Conservation (phyloP, 1,140 invertebrate genomes). For the Drosophila cardini region DNA sequence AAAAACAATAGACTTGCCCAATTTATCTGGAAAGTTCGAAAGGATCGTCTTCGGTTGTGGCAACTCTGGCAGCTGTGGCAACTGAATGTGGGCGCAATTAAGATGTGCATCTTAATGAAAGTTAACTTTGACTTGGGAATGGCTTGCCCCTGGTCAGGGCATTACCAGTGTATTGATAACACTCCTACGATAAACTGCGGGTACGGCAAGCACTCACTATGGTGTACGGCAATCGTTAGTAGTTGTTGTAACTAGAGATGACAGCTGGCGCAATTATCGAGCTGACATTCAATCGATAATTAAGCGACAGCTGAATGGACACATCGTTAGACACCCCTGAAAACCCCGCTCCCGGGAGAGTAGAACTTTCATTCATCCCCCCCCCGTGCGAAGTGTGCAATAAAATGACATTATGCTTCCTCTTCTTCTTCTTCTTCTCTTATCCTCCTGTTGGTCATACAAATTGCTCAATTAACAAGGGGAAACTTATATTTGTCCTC, state of each 20-base stretch:
- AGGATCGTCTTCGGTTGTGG: conserved; percentile 42
- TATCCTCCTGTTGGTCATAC: conserved; percentile 26
- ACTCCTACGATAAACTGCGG: conserved; percentile 16
- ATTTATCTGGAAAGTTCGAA: conserved; percentile 40
- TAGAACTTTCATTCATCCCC: neutral
- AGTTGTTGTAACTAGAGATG: neutral
- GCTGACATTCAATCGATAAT: conserved; percentile 15
- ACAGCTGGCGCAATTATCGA: conserved; percentile 34
- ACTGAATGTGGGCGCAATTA: conserved; percentile 55
- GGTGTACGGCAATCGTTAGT: neutral
- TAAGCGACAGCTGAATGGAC: conserved; percentile 21
- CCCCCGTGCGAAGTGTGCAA: conserved; percentile 31
- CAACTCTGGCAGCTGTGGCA: conserved; percentile 2
- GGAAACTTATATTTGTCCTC: conserved; percentile 45
- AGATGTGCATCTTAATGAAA: conserved; percentile 61
- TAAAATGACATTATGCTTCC: conserved; percentile 13
- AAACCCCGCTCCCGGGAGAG: conserved; percentile 3
- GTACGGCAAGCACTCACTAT: conserved; percentile 4
- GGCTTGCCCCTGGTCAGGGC: conserved; percentile 14
- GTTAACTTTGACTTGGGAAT: conserved; percentile 17
- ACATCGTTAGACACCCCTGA: conserved; percentile 1
- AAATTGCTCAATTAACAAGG: conserved; percentile 63
- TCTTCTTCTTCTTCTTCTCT: neutral
- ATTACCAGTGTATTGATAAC: conserved; percentile 10
- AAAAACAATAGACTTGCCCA: conserved; percentile 56